Percentiles rank a stretch among this genome's conserved stretches.
These are phyloP conservation scores for Girardia tigrina DNA, from an alignment of 2,888 invertebrate species.

Conservation along the genomic window DNA sequence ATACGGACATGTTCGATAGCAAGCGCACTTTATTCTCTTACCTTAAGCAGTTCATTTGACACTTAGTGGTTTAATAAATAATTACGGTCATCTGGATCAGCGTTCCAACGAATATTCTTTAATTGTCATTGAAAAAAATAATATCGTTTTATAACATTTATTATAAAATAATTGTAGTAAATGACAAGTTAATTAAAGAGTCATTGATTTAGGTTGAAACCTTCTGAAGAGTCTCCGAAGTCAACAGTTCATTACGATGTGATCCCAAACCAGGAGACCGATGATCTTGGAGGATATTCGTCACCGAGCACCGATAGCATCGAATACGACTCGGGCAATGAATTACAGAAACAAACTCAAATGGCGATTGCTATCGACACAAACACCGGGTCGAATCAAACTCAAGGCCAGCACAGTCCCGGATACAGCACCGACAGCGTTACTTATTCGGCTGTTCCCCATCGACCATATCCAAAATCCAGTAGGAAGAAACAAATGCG, in stretches of 20 bases:
- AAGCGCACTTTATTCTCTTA: too few relatives aligned
- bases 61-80: too few relatives aligned
- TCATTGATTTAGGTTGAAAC: not conserved
- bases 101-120: too few relatives aligned
- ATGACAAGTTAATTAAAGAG: too few relatives aligned
- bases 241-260: slow-evolving; percentile 5
- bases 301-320: slow-evolving; percentile 2
- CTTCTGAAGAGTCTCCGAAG: not conserved
- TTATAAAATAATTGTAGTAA: too few relatives aligned
- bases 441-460: slow-evolving; percentile 15
- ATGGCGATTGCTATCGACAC: not conserved
- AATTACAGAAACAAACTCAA: slow-evolving; percentile 10
- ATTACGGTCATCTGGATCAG: too few relatives aligned
- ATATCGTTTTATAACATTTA: too few relatives aligned
- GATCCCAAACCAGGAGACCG: not conserved
- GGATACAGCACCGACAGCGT: slow-evolving; percentile 27
- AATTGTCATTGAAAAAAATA: too few relatives aligned
- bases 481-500: slow-evolving; percentile 16
- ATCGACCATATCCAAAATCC: slow-evolving; percentile 26
- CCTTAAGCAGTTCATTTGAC: too few relatives aligned
- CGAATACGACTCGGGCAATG: slow-evolving; percentile 4
- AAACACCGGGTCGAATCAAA: not conserved
- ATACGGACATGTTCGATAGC: too few relatives aligned
- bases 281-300: not conserved
- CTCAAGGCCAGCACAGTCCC: slow-evolving; percentile 11